These are phyloP conservation scores for Ciconia boyciana DNA, from an alignment of 2,113 vertebrate genomes.

Conservation along the genomic window DNA sequence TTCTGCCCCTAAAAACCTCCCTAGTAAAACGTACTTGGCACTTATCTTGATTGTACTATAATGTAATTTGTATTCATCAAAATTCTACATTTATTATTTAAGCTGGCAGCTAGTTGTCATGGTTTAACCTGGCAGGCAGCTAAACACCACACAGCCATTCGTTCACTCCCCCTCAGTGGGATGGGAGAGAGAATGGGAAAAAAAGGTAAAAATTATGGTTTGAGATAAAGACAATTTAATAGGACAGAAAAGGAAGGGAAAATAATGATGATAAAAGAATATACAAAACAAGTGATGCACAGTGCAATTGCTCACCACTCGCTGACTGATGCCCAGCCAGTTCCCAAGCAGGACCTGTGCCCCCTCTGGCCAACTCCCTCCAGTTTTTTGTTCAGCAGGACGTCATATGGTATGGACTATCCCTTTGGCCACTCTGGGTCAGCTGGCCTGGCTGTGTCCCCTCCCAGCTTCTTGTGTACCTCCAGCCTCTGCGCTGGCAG, in stretches of 20 bases:
- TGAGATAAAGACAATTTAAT: not conserved
- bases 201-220: not conserved
- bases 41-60: fast-evolving
- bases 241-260: not conserved
- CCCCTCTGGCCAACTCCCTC: no score
- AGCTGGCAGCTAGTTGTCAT: not conserved
- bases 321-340: no score
- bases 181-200: not conserved
- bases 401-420: not conserved
- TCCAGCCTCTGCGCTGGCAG: not conserved
- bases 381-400: not conserved
- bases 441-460: not conserved
- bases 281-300: not conserved
- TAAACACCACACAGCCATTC: not conserved
- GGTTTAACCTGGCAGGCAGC: not conserved
- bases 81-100: not conserved
- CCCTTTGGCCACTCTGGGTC: not conserved
- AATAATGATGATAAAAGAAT: not conserved
- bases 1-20: not conserved
- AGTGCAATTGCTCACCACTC: not conserved
- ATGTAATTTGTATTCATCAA: not conserved
- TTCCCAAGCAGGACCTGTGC: fast-evolving
- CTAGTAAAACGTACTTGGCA: not conserved
- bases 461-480: not conserved
- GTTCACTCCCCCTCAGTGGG: not conserved